Conservation (phyloP, 2,797 vertebrate genomes). For the Steatocranus sp. region DNA sequence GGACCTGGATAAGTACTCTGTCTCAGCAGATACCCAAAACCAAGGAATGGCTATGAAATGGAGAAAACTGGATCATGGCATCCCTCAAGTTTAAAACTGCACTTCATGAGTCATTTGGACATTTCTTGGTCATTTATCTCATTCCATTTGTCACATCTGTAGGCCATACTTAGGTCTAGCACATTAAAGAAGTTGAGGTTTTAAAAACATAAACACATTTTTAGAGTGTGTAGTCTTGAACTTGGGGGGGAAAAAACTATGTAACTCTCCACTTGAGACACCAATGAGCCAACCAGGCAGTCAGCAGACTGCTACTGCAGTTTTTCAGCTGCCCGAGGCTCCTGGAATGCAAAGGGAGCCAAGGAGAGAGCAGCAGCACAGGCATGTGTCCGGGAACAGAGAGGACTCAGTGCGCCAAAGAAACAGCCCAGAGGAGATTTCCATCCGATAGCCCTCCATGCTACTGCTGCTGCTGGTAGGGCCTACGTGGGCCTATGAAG, state of each 20-base stretch:
- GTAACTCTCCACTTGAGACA: constrained; percentile 51
- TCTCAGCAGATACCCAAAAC: not conserved
- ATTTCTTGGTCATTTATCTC: not conserved
- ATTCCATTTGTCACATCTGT: not conserved
- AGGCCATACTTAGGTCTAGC: not conserved
- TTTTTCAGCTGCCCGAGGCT: constrained; percentile 68
- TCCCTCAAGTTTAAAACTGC: not conserved
- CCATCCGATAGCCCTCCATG: constrained; percentile 59
- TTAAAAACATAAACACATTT: not conserved
- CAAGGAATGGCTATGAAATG: not conserved
- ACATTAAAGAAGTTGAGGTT: not conserved
- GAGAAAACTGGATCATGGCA: not conserved
- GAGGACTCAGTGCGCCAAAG: constrained; percentile 69
- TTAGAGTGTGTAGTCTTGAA: not conserved
- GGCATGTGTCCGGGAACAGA: constrained; percentile 69
- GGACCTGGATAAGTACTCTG: not conserved
- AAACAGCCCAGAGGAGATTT: constrained; percentile 71
- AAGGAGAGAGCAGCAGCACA: constrained; percentile 58
- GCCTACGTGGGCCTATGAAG: constrained; percentile 37
- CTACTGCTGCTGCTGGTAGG: constrained; percentile 50
- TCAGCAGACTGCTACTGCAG: constrained; percentile 67
- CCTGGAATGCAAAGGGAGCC: constrained; percentile 68
- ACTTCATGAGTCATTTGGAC: not conserved
- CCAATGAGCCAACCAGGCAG: constrained; percentile 48
- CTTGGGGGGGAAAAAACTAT: constrained; percentile 2